Conservation (phyloP, 2,113 vertebrate species). For the Glaucomys volans region DNA sequence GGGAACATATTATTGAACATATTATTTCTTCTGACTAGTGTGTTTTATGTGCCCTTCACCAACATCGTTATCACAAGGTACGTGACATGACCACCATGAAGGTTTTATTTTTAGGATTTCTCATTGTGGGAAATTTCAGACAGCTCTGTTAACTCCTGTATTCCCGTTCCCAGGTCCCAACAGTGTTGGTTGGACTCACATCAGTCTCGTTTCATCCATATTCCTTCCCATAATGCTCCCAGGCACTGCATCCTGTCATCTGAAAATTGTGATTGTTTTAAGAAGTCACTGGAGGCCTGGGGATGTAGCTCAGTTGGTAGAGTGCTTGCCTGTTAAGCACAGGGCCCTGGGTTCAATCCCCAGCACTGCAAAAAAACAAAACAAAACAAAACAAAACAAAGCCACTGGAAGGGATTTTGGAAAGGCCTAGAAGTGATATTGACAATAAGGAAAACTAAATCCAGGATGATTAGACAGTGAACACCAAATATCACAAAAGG, state of each 20-base stretch:
- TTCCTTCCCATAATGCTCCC: background rate
- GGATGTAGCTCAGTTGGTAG: no score
- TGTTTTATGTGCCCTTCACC: background rate
- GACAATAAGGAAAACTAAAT: background rate
- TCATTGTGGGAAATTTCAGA: background rate
- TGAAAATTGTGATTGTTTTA: background rate
- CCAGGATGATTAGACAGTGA: background rate
- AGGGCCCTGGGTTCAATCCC: no score
- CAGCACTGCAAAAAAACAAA: no score
- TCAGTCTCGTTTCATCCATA: background rate
- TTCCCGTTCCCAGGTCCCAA: background rate
- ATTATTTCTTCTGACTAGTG: background rate
- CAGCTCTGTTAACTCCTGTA: background rate
- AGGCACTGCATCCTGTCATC: background rate
- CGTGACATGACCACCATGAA: background rate
- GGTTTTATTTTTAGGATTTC: background rate
- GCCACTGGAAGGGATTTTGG: background rate
- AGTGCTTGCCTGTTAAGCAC: no score
- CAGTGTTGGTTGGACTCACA: fast-evolving
- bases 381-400: no score
- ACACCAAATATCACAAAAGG: background rate
- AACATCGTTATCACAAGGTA: background rate
- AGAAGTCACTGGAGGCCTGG: slow-evolving; percentile 25
- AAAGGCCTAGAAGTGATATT: background rate
- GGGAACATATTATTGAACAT: background rate